Percentiles rank a stretch among this genome's conserved stretches.
Conservation (phyloP, 2,113 vertebrate species). For the Macquaria ambigua region DNA sequence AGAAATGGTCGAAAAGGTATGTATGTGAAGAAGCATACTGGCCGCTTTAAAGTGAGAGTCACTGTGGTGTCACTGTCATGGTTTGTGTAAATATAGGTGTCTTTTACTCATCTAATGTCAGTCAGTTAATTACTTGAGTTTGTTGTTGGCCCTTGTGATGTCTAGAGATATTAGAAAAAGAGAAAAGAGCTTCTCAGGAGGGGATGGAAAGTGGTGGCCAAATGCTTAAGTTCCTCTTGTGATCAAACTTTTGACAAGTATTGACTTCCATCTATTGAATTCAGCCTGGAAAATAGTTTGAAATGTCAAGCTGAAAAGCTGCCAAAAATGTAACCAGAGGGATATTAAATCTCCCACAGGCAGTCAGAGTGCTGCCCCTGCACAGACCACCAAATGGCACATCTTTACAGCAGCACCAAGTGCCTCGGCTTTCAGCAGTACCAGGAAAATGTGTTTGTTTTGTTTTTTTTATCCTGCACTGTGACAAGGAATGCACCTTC, state of each 20-base stretch:
- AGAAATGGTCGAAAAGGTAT: too few species aligned
- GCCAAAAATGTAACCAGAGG: neutral
- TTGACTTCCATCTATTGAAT: conserved; percentile 35
- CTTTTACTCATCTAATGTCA: neutral
- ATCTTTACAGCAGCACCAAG: conserved; percentile 11
- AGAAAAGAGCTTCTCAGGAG: neutral
- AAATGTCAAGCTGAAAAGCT: conserved; percentile 41
- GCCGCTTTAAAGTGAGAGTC: neutral
- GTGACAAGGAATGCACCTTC: neutral
- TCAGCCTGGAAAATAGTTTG: conserved; percentile 18
- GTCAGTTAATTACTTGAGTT: conserved; percentile 2
- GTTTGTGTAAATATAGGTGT: neutral
- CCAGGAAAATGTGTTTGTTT: conserved; percentile 16
- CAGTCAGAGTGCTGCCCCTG: conserved; percentile 9
- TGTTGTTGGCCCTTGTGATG: neutral
- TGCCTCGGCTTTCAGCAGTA: conserved; percentile 1
- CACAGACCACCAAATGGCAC: conserved; percentile 18
- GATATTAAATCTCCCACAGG: conserved; percentile 24
- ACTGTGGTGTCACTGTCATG: neutral
- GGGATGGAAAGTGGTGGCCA: too few species aligned
- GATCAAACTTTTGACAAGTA: conserved; percentile 33
- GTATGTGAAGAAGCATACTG: neutral
- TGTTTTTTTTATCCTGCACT: neutral
- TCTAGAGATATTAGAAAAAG: neutral
- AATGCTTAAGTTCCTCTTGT: conserved; percentile 6